Conservation (phyloP, 2,113 vertebrate genomes). For the Ceuthmochares aereus region DNA sequence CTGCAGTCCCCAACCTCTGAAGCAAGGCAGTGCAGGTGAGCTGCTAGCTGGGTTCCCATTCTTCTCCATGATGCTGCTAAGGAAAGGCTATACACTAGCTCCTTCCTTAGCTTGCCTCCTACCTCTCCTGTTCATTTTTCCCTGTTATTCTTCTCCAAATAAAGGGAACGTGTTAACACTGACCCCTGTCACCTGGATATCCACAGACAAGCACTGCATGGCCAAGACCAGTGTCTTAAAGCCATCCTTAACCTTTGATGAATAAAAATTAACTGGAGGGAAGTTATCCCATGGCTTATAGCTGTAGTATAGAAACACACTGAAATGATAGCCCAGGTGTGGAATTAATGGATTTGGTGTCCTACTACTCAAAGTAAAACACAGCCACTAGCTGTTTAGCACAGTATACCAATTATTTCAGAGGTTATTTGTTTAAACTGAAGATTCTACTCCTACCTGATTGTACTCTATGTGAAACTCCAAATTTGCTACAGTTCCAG, state of each 20-base stretch:
- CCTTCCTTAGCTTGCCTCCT: neutral
- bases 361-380: neutral
- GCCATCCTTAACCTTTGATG: neutral
- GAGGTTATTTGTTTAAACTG: slow-evolving; percentile 49
- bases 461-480: neutral
- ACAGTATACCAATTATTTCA: neutral
- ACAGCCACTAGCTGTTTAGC: neutral
- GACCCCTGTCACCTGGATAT: neutral
- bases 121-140: neutral
- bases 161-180: no score
- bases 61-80: neutral
- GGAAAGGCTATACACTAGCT: neutral
- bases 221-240: neutral
- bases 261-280: accelerated
- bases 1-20: neutral
- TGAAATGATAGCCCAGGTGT: neutral
- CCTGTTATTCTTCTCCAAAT: accelerated
- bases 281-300: neutral
- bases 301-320: neutral
- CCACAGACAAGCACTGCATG: accelerated
- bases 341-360: neutral
- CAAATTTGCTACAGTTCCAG: slow-evolving; percentile 46
- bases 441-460: slow-evolving; percentile 15
- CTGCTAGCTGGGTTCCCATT: neutral
- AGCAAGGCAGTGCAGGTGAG: neutral